A percentile compares a stretch with the other conserved stretches of the same genome.
Evolutionary conservation across 1,140 invertebrate species (phyloP).

Genomic region (Bombus turneri): DNA sequence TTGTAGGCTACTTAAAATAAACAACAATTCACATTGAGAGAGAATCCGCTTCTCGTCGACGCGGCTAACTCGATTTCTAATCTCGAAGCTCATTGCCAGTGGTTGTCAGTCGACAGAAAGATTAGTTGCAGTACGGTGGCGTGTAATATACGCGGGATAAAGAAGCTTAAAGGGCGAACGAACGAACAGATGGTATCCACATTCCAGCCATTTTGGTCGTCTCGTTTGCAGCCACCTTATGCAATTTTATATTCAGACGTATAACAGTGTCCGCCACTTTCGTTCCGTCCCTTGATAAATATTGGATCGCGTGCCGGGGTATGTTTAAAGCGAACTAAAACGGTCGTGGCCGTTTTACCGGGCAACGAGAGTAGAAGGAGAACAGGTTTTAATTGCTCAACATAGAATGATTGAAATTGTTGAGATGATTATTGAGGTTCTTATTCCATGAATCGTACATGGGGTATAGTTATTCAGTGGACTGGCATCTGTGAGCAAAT

Average conservation of each 20-base stretch:
- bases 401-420: conserved; percentile 10
- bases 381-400: neutral
- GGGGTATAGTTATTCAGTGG: too few relatives aligned
- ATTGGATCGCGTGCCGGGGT: conserved; percentile 19
- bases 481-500: neutral
- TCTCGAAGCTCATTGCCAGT: conserved; percentile 16
- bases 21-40: neutral
- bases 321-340: conserved; percentile 1
- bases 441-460: too few relatives aligned
- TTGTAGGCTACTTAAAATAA: neutral
- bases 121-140: conserved; percentile 12
- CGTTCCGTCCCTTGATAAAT: conserved; percentile 18
- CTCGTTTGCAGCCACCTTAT: conserved; percentile 16
- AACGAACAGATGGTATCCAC: conserved; percentile 33
- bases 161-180: neutral
- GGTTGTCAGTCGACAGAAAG: neutral
- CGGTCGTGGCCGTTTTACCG: neutral
- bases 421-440: neutral
- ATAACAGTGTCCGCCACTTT: conserved; percentile 32
- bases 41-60: neutral
- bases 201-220: conserved; percentile 12
- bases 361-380: neutral
- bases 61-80: conserved; percentile 9
- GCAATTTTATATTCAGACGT: conserved; percentile 34
- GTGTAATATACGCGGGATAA: conserved; percentile 16